Evolutionary conservation across 2,113 vertebrate species (phyloP), one percentile per base, ranked within the genome.

Genomic region (Isichthys henryi): DNA sequence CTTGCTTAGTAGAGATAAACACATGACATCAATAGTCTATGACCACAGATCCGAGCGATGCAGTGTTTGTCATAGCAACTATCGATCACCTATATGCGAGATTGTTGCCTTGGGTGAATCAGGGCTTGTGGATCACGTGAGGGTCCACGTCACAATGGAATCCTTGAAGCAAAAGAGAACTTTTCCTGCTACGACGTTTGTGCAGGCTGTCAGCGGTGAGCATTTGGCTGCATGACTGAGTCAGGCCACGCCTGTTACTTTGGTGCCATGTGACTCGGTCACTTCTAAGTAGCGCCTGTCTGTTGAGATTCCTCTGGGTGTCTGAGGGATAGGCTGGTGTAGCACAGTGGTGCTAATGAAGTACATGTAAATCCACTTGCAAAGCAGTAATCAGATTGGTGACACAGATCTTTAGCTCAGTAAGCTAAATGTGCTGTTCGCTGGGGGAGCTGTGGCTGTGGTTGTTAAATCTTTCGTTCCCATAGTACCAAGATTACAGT

Each of bases 61-160:
- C 2, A 52, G 43, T 91, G 66, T 92, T 91, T 91, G 11, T 49
- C 19, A 13, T 66, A n/a, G 70, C 31, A 80, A 77, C 21, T 52
- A 52, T 45, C 39, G 7, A 19, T 53, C n/a, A 48, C 35, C 27
- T 62, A 48, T 45, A 56, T 89, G 88, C 4, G 52, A 45, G n/a
- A 39, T 21, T 46, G 31, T 43, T 39, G 74, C 74, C 3, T 13
- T 19, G 74, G 74, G 15, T 80, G 74, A 80, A 80, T 35, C 74
- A 43, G 35, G 74, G 35, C 35, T 84, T 10, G 45, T 84, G 9
- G 8, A 84, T 84, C 19, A 84, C 45, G 21, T 45, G 45, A 7
- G 82, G 82, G 3, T 48, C 43, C 45, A n/a, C 4, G 23, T 48
- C 21, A n/a, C 48, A 48, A 48, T 48, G 45, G 1, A 48, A 84